Evolutionary conservation across 2,888 invertebrate genomes (phyloP), one percentile per base, ranked within the genome.

Genomic region (Ichneumoninae sp.): DNA sequence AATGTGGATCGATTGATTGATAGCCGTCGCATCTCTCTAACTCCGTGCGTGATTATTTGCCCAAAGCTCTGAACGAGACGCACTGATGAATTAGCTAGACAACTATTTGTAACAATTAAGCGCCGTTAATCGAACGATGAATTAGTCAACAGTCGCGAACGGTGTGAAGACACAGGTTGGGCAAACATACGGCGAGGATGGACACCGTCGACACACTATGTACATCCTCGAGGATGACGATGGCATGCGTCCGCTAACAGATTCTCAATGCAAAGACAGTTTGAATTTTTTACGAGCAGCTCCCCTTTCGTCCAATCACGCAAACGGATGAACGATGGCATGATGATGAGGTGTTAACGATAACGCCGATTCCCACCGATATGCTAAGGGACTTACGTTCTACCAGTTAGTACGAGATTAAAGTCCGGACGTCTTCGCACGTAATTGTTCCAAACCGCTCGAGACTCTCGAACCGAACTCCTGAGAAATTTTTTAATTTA

Each of bases 381-480:
- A 76, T 77, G 36, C 62, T 47, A 77, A 72, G 72, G 82, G 87
- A 93, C 93, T 93, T 91, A 93, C 93, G 90, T 93, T 92, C 93
- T 93, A 91, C 91, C 88, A 86, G 89, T 92, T 90, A 93, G 92
- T 84, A 93, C 90, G 89, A 91, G 91, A 91, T 91, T 91, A 93
- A 93, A 93, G 88, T 93, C 92, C 86, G 92, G 93, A 87, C 90
- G 90, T 87, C 91, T 88, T 87, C 92, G 92, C 72, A 91, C 89
- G 85, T 92, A 91, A 90, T 90, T 92, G 88, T 89, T 91, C 91
- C 92, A 92, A 71, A 89, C 88, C 22, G 90, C 91, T 86, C 91
- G 93, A 82, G 89, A 89, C 82, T 90, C 88, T 86, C 86, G 89
- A 86, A 89, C 89, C 84, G 87, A 89, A 84, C 86, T 90, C 92